phyloP scores from a whole-genome alignment of 2,888 invertebrate genomes.

The Mellilla xanthometata region DNA sequence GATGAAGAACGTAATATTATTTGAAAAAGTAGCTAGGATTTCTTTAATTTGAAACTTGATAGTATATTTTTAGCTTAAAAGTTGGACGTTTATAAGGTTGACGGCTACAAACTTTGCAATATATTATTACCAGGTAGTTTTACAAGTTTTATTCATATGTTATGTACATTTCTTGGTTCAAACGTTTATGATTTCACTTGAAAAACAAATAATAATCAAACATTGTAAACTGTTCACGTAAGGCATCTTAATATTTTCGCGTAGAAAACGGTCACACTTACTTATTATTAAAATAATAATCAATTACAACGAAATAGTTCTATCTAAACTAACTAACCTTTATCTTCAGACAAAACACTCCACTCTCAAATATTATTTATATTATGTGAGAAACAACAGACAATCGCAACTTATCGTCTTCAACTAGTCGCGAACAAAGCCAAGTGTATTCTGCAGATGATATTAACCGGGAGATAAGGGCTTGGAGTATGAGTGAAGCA shows the following conservation, averaged over 20 bases:
- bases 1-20: conserved; percentile 1
- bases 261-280: no score
- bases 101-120: conserved; percentile 42
- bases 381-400: conserved; percentile 21
- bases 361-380: conserved; percentile 17
- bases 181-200: neutral
- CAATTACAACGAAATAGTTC: no score
- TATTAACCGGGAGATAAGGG: conserved; percentile 58
- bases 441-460: conserved; percentile 64
- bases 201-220: no score
- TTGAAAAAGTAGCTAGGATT: conserved; percentile 31
- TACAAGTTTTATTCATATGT: no score
- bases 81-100: conserved; percentile 38
- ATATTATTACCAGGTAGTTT: conserved; percentile 40
- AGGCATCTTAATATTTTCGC: no score
- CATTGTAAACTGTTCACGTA: no score
- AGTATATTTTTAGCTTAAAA: conserved; percentile 45
- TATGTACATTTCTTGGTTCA: neutral
- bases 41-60: conserved; percentile 24
- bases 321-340: neutral
- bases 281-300: no score
- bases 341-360: conserved; percentile 7
- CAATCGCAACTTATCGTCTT: conserved; percentile 38
- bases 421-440: conserved; percentile 54
- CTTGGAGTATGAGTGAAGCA: conserved; percentile 64